These are phyloP conservation scores for Leucania comma DNA, from an alignment of 2,888 invertebrate genomes.

Conservation along the genomic window DNA sequence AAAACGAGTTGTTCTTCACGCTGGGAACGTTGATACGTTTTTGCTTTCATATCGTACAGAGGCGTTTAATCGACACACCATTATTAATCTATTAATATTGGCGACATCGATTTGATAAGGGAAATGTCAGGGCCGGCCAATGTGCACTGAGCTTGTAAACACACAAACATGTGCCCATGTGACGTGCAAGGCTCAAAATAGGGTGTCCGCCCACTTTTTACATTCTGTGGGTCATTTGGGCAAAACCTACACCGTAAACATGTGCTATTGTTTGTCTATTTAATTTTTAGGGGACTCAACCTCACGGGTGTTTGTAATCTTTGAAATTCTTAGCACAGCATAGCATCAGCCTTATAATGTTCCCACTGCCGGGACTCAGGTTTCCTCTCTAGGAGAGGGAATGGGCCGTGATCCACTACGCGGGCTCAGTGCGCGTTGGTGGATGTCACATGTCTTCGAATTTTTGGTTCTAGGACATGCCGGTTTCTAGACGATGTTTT, in stretches of 20 bases:
- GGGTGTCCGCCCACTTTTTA: constrained; percentile 47
- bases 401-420: too few species aligned
- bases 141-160: constrained; percentile 44
- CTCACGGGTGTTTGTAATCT: too few species aligned
- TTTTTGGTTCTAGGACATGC: too few species aligned
- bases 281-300: background rate
- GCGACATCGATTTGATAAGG: constrained; percentile 43
- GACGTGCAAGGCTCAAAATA: constrained; percentile 32
- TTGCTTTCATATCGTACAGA: constrained; percentile 12
- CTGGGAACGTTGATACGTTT: constrained; percentile 3
- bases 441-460: too few species aligned
- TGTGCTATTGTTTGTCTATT: constrained; percentile 40
- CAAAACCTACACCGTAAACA: constrained; percentile 40
- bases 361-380: too few species aligned
- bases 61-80: constrained; percentile 31
- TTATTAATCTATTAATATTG: constrained; percentile 31
- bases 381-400: too few species aligned
- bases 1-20: constrained; percentile 1
- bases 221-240: constrained; percentile 27
- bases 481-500: too few species aligned
- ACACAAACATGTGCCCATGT: constrained; percentile 37
- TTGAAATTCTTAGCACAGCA: too few species aligned
- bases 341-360: too few species aligned
- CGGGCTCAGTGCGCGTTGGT: too few species aligned
- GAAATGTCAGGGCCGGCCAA: constrained; percentile 64